Evolutionary conservation across 2,888 invertebrate species (phyloP).

Genomic region (Lasioglossum villosulum): DNA sequence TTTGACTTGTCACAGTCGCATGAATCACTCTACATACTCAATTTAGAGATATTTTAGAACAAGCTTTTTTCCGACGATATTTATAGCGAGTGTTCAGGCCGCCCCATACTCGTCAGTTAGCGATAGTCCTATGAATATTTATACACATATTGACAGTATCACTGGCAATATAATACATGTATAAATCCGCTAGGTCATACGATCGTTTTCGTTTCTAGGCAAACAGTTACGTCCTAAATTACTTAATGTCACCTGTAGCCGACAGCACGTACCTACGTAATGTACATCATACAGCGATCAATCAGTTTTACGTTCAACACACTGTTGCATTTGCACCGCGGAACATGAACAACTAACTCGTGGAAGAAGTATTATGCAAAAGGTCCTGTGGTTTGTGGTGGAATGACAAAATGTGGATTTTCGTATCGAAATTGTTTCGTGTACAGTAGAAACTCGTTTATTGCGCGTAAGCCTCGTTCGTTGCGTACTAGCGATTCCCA

Average conservation of each 20-base stretch:
- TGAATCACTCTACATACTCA: neutral
- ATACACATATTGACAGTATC: constrained; percentile 50
- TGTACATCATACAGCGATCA: constrained; percentile 35
- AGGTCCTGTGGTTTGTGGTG: neutral
- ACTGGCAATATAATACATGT: constrained; percentile 42
- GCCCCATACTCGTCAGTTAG: constrained; percentile 54
- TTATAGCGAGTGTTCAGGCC: constrained; percentile 41
- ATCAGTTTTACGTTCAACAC: constrained; percentile 26
- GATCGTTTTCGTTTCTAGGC: constrained; percentile 43
- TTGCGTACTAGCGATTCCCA: neutral
- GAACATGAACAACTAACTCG: constrained; percentile 41
- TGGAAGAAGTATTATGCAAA: neutral
- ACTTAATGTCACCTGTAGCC: constrained; percentile 48
- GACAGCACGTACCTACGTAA: constrained; percentile 35
- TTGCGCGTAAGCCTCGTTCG: neutral
- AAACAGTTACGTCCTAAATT: constrained; percentile 34
- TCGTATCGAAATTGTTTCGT: neutral
- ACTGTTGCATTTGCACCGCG: constrained; percentile 30
- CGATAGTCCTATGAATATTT: constrained; percentile 52
- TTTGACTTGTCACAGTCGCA: neutral
- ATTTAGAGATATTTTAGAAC: constrained; percentile 9
- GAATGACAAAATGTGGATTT: neutral
- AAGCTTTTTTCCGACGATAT: constrained; percentile 38
- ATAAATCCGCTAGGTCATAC: constrained; percentile 40
- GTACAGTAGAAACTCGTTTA: neutral